These are phyloP conservation scores for Eupleurogrammus muticus DNA, from an alignment of 2,797 vertebrate species.

Conservation along the genomic window DNA sequence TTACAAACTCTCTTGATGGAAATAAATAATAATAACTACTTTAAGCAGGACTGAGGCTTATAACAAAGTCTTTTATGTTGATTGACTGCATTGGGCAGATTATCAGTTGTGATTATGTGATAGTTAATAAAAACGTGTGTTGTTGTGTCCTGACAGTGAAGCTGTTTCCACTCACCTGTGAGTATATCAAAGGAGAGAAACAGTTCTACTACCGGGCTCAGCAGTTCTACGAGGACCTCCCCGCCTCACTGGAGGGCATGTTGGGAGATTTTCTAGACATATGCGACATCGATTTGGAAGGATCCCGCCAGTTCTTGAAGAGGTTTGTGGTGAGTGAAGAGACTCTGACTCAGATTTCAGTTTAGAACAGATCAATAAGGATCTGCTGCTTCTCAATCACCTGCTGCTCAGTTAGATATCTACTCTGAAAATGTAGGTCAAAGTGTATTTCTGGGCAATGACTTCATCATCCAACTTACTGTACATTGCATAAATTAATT, in stretches of 20 bases:
- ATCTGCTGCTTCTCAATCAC: background rate
- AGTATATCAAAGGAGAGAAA: constrained; percentile 95
- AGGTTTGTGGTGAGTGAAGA: constrained; percentile 92
- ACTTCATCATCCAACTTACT: constrained; percentile 9
- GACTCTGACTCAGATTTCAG: background rate
- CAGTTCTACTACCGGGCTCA: constrained; percentile 96
- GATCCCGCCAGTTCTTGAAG: constrained; percentile 90
- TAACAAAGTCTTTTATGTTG: too few relatives aligned
- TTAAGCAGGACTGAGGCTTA: too few relatives aligned
- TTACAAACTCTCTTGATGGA: too few relatives aligned
- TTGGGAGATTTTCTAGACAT: constrained; percentile 96
- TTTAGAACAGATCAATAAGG: background rate
- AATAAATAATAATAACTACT: too few relatives aligned
- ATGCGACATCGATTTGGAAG: constrained; percentile 89
- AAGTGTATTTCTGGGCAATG: constrained; percentile 31
- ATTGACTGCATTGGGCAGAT: too few relatives aligned
- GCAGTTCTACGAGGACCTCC: constrained; percentile 92
- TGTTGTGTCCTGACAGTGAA: constrained; percentile 86
- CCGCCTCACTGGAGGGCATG: constrained; percentile 95
- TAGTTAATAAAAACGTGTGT: background rate
- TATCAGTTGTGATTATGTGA: too few relatives aligned
- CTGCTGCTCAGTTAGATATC: background rate
- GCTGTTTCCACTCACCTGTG: constrained; percentile 93
- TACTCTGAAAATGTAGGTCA: constrained; percentile 16
- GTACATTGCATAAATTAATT: constrained; percentile 1